phyloP scores from a whole-genome alignment of 2,113 vertebrate species.

The Rhinolophus sinicus region DNA sequence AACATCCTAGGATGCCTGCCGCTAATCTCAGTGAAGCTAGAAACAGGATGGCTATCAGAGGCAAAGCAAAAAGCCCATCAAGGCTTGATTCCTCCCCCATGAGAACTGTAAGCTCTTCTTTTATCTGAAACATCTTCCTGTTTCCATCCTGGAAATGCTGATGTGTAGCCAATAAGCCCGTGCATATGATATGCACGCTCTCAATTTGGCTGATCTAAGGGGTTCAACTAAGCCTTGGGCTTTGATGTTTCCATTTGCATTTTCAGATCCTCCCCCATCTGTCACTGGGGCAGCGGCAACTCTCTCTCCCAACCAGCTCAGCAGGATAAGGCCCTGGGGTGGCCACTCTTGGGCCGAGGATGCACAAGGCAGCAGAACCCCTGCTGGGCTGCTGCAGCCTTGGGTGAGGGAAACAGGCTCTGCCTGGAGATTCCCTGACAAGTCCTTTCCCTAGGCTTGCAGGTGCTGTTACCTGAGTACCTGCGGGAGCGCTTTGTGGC shows the following conservation, averaged over 20 bases:
- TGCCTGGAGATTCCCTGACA: not conserved
- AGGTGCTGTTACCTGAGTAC: constrained; percentile 94
- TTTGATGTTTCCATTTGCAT: constrained; percentile 55
- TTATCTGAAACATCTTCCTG: constrained; percentile 51
- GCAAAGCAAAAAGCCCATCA: not conserved
- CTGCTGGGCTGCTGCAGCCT: not conserved
- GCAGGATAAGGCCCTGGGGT: not conserved
- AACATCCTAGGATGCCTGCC: not conserved
- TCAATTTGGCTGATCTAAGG: constrained; percentile 60
- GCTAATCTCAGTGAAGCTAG: not conserved
- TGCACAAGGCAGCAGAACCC: constrained; percentile 21
- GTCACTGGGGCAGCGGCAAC: not conserved
- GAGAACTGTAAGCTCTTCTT: constrained; percentile 27
- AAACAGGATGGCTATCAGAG: not conserved
- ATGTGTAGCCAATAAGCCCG: not conserved
- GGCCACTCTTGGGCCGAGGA: not conserved
- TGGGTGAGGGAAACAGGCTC: not conserved
- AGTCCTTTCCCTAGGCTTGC: constrained; percentile 88
- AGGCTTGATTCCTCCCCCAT: not conserved
- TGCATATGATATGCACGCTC: not conserved
- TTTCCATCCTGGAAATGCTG: constrained; percentile 50
- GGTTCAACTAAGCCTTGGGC: constrained; percentile 5
- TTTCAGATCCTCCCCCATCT: constrained; percentile 43
- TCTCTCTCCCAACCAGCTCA: not conserved
- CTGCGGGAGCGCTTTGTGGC: constrained; percentile 94